A percentile compares a stretch with the other conserved stretches of the same genome.
Evolutionary conservation across 1,140 invertebrate species (phyloP).

Genomic region (Chelonus insularis): DNA sequence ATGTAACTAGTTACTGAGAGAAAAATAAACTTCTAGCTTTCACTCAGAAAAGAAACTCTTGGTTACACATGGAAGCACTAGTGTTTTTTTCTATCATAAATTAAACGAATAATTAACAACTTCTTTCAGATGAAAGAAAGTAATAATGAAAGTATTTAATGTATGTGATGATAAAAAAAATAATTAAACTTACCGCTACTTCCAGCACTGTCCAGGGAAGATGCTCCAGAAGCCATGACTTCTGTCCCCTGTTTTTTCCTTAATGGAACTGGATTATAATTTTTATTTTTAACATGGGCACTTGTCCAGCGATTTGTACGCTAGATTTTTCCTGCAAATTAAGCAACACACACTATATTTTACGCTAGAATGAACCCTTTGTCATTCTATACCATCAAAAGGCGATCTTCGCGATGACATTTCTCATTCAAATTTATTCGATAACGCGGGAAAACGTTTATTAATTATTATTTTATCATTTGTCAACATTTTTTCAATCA

Average conservation of each 20-base stretch:
- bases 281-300: slow-evolving; percentile 24
- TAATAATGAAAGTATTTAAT: slow-evolving; percentile 4
- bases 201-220: slow-evolving; percentile 59
- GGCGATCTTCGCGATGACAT: slow-evolving; percentile 49
- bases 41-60: slow-evolving; percentile 56
- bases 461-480: not conserved
- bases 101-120: slow-evolving; percentile 23
- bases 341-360: slow-evolving; percentile 45
- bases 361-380: slow-evolving; percentile 52
- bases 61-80: slow-evolving; percentile 48
- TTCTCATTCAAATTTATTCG: slow-evolving; percentile 15
- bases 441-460: not conserved
- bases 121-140: slow-evolving; percentile 11
- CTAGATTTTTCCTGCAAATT: slow-evolving; percentile 49
- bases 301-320: slow-evolving; percentile 41
- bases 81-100: slow-evolving; percentile 38
- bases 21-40: slow-evolving; percentile 40
- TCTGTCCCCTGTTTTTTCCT: slow-evolving; percentile 28
- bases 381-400: slow-evolving; percentile 36
- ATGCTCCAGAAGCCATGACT: slow-evolving; percentile 60
- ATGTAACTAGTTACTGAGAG: not conserved
- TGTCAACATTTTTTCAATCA: not conserved
- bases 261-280: slow-evolving; percentile 28
- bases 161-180: not conserved
- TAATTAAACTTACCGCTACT: slow-evolving; percentile 53